phyloP scores from a whole-genome alignment of 2,888 invertebrate genomes.

The Andrena fulva region DNA sequence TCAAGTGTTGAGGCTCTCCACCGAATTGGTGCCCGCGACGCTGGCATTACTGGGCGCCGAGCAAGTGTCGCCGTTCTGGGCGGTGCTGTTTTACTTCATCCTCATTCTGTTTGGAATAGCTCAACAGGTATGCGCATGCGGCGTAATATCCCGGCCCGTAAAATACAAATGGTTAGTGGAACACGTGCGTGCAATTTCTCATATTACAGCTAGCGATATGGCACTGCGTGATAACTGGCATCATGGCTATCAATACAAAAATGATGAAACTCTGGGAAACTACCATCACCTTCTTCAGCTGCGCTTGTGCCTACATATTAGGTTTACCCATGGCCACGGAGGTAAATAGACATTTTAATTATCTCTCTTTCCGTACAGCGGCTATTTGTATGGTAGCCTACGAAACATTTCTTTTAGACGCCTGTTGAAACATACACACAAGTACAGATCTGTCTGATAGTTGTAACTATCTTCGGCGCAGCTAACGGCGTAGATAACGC shows the following conservation, averaged over 20 bases:
- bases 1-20: slow-evolving; percentile 93
- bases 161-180: too few species aligned
- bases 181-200: background rate
- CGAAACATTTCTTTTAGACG: too few species aligned
- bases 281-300: slow-evolving; percentile 93
- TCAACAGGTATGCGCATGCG: slow-evolving; percentile 88
- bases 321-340: slow-evolving; percentile 94
- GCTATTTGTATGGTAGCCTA: too few species aligned
- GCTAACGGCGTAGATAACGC: slow-evolving; percentile 3
- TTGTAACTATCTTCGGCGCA: background rate
- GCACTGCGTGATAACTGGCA: slow-evolving; percentile 95
- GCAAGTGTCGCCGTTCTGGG: slow-evolving; percentile 94
- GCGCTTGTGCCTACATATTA: slow-evolving; percentile 92
- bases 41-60: slow-evolving; percentile 91
- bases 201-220: slow-evolving; percentile 90
- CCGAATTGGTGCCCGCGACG: slow-evolving; percentile 96
- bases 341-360: slow-evolving; percentile 85
- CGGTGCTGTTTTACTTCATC: slow-evolving; percentile 93
- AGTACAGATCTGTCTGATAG: background rate
- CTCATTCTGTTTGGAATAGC: slow-evolving; percentile 94
- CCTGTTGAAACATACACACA: background rate
- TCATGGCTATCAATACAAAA: slow-evolving; percentile 92
- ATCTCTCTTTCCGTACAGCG: background rate
- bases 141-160: background rate
- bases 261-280: slow-evolving; percentile 92